Conservation (phyloP, 1,140 invertebrate species). For the Ceratosolen solmsi region DNA sequence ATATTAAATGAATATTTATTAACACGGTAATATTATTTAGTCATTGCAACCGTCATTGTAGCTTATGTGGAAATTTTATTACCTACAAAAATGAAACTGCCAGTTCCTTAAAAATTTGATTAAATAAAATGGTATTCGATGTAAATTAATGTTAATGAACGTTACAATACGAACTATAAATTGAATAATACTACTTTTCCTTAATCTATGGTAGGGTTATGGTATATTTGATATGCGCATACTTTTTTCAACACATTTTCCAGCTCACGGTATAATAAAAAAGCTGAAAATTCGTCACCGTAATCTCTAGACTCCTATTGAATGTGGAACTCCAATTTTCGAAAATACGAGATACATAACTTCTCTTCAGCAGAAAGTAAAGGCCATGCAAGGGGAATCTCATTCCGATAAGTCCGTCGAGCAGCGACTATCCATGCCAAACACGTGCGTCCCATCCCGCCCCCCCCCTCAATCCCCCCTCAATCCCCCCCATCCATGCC, state of each 20-base stretch:
- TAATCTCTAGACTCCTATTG: background rate
- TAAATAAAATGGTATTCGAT: no score
- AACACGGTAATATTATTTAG: no score
- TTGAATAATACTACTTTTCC: no score
- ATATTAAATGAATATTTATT: no score
- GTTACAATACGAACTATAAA: no score
- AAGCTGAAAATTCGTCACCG: background rate
- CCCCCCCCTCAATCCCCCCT: background rate
- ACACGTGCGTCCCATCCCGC: slow-evolving; percentile 23
- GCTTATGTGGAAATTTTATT: no score
- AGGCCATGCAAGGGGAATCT: background rate
- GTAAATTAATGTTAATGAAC: no score
- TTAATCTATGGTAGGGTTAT: no score
- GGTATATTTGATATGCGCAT: no score
- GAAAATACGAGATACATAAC: slow-evolving; percentile 4
- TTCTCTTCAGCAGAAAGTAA: background rate
- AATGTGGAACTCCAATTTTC: background rate
- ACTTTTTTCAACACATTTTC: background rate
- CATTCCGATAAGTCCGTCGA: slow-evolving; percentile 18
- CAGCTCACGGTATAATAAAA: background rate
- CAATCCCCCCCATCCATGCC: background rate
- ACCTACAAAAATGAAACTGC: no score
- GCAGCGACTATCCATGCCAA: slow-evolving; percentile 33
- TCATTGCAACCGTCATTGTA: no score
- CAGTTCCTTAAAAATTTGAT: no score